Base-by-base conservation (phyloP, 2,113 vertebrate genomes). In the Daphoenositta chrysoptera region DNA sequence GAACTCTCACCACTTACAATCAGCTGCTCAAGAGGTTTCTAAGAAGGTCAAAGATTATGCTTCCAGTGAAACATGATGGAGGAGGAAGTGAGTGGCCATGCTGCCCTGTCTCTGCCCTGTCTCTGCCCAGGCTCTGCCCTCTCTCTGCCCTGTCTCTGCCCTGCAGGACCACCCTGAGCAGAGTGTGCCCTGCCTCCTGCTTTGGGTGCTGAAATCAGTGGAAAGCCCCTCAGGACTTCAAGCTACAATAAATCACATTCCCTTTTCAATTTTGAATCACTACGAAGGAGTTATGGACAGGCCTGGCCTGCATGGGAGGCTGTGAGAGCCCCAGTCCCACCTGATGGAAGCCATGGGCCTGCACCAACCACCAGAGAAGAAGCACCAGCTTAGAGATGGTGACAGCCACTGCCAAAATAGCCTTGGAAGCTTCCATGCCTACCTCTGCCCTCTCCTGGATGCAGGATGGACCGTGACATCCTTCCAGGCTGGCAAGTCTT, bases 51-150 rank as follows among this genome's bases (percentile, higher is more conserved):
- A 30, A 60, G 44, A 57, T 63, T 20, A 15, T 0, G 1, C 15
- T 24, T 47, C 2, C 53, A 63, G 35, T 14, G 19, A 31, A 48
- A 31, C 0, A 6, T 18, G 4, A 1, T 16, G 17, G 23, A 69
- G 33, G 60, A 26, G 50, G 58, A 87, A 91, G 6, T 1, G 2
- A 44, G 37, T 7, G 28, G 13, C 33, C 51, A 33, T 3, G 1
- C 6, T 54, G 26, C n/a, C 65, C 42, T 37, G 51, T 27, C 51
- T 44, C 11, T 61, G 71, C 48, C 33, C 56, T 48, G 24, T 65
- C 24, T 13, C 13, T 54, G 51, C 31, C 26, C 53, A 50, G 40
- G 44, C 61, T 47, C 12, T 68, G 69, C 48, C 35, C 61, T 64
- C n/a, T 65, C 24, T 13, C 13, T 54, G 51, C 31, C 26, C 53